phyloP scores from a whole-genome alignment of 2,888 invertebrate genomes.

The Cataglyphis livida region DNA sequence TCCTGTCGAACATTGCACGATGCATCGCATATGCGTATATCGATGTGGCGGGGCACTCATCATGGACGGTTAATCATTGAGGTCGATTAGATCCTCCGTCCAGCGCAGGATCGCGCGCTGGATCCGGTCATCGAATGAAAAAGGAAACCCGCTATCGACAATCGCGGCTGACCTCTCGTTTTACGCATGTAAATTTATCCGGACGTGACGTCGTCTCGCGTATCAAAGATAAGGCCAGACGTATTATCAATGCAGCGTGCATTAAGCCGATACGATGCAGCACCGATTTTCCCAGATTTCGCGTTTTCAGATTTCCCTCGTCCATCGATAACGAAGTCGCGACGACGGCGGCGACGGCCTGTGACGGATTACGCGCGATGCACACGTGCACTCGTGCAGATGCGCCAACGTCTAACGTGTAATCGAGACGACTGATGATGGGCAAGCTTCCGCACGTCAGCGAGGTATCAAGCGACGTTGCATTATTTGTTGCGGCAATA shows the following conservation, averaged over 20 bases:
- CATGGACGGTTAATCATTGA: slow-evolving; percentile 43
- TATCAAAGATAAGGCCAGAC: slow-evolving; percentile 80
- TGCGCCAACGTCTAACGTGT: slow-evolving; percentile 24
- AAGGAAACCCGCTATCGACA: slow-evolving; percentile 81
- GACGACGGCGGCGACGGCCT: background rate
- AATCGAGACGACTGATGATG: slow-evolving; percentile 20
- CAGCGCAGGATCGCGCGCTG: slow-evolving; percentile 43
- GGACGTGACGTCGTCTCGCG: slow-evolving; percentile 83
- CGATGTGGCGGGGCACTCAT: slow-evolving; percentile 4
- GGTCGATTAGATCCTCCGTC: slow-evolving; percentile 50
- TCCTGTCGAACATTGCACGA: background rate
- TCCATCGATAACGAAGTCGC: slow-evolving; percentile 35
- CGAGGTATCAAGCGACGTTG: slow-evolving; percentile 30
- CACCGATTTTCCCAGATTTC: slow-evolving; percentile 73
- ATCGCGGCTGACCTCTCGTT: slow-evolving; percentile 74
- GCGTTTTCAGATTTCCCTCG: slow-evolving; percentile 73
- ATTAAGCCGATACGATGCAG: slow-evolving; percentile 77
- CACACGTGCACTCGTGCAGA: slow-evolving; percentile 15
- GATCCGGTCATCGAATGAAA: slow-evolving; percentile 50
- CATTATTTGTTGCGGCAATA: slow-evolving; percentile 37
- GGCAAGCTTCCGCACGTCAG: slow-evolving; percentile 25
- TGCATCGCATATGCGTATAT: slow-evolving; percentile 32
- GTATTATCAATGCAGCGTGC: slow-evolving; percentile 81
- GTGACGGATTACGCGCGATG: slow-evolving; percentile 21
- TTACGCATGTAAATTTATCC: slow-evolving; percentile 84